phyloP scores from a whole-genome alignment of 1,140 invertebrate genomes.

The Probaryconus sp. region DNA sequence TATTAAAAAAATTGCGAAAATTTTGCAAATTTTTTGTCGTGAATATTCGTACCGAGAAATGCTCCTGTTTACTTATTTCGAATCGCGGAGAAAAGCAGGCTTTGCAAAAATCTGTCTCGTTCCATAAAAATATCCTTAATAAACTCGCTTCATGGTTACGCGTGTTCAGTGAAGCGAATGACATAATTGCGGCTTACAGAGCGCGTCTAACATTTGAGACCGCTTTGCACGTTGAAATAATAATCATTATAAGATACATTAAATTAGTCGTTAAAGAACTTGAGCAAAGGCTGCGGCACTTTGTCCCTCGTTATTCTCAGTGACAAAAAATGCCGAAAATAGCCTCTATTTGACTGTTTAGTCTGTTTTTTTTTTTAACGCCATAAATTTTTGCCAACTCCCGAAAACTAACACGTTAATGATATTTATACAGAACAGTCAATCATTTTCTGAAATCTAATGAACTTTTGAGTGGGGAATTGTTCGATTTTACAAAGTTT shows the following conservation, averaged over 20 bases:
- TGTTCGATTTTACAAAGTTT: too few species aligned
- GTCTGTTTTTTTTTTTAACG: too few species aligned
- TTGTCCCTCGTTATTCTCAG: constrained; percentile 21
- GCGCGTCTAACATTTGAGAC: constrained; percentile 30
- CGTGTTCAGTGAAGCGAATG: constrained; percentile 36
- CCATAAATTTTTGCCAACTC: too few species aligned
- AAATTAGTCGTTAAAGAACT: constrained; percentile 52
- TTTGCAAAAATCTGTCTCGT: constrained; percentile 7
- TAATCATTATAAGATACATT: constrained; percentile 54
- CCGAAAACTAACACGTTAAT: too few species aligned
- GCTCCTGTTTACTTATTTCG: too few species aligned
- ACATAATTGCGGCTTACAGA: constrained; percentile 36
- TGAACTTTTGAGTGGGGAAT: too few species aligned
- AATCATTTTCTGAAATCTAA: too few species aligned
- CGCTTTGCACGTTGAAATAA: constrained; percentile 46
- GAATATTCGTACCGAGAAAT: too few species aligned
- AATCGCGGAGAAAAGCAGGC: not conserved
- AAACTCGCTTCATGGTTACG: constrained; percentile 33
- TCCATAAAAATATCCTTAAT: constrained; percentile 47
- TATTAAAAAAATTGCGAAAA: too few species aligned
- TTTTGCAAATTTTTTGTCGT: too few species aligned
- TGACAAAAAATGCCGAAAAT: constrained; percentile 29
- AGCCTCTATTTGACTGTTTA: not conserved
- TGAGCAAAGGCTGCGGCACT: not conserved
- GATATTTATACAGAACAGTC: too few species aligned